Conservation (phyloP, 2,888 invertebrate species). For the Punctoribates punctum region DNA sequence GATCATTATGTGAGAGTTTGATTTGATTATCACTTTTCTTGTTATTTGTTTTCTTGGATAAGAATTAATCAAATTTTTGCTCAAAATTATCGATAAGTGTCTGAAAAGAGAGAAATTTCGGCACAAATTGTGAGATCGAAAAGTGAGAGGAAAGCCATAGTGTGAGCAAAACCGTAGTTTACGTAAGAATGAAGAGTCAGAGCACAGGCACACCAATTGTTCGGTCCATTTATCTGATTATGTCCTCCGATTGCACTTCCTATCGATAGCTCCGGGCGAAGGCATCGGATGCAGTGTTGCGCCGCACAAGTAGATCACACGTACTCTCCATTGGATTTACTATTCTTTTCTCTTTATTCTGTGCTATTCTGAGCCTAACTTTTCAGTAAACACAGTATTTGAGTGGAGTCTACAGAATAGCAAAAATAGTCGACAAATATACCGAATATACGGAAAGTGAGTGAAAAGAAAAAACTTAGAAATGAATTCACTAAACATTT, state of each 20-base stretch:
- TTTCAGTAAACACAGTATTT: no score
- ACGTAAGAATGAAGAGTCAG: background rate
- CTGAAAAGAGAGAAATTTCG: no score
- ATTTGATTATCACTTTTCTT: no score
- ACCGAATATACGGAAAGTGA: background rate
- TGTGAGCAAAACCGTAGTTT: background rate
- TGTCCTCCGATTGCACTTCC: slow-evolving; percentile 1
- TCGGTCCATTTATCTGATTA: slow-evolving; percentile 30
- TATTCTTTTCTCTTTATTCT: background rate
- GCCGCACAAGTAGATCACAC: slow-evolving; percentile 10
- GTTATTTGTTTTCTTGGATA: no score
- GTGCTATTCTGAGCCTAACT: no score
- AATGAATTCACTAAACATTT: slow-evolving; percentile 11
- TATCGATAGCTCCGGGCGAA: background rate
- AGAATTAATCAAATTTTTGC: no score
- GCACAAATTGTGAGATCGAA: background rate
- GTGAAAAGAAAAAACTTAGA: background rate
- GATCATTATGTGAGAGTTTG: no score
- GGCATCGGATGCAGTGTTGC: no score
- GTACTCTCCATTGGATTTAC: background rate
- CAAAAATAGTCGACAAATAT: background rate
- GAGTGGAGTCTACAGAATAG: background rate
- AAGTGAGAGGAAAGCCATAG: background rate
- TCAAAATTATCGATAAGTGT: no score
- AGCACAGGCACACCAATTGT: background rate